Conservation (phyloP, 2,113 vertebrate species). For the Prinia subflava region DNA sequence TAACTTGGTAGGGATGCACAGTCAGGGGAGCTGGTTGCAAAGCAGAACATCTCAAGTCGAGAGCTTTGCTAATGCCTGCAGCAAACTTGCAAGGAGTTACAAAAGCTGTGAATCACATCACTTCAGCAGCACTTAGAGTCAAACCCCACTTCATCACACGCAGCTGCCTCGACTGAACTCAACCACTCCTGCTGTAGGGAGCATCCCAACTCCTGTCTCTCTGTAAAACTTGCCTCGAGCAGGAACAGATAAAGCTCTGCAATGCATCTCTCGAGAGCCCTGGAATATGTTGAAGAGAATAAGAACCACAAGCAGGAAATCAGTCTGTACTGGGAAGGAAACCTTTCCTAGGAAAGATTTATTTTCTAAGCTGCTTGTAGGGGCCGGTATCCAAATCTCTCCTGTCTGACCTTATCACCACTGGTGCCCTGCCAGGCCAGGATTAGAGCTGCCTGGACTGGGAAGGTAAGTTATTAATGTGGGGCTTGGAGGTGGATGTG, state of each 20-base stretch:
- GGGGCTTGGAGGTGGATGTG: not conserved
- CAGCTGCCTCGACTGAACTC: not conserved
- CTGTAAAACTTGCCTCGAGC: not conserved
- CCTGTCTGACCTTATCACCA: not conserved
- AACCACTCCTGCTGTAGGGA: not conserved
- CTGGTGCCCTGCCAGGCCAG: conserved; percentile 2
- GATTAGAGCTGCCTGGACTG: not conserved
- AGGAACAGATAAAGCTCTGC: not conserved
- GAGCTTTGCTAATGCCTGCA: conserved; percentile 37
- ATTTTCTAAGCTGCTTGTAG: conserved; percentile 8
- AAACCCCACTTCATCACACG: not conserved
- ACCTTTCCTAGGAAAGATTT: conserved; percentile 5
- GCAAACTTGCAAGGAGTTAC: conserved; percentile 3
- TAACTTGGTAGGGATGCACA: not conserved
- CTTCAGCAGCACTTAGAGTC: conserved; percentile 15
- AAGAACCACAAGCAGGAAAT: conserved; percentile 9
- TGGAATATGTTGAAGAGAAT: not conserved
- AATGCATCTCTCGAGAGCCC: not conserved
- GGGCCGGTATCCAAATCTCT: not conserved
- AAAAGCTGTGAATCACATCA: conserved; percentile 30
- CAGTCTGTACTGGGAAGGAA: conserved; percentile 11
- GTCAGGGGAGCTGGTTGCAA: not conserved
- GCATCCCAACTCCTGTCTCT: not conserved
- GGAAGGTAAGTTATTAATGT: not conserved
- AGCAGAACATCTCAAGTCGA: conserved; percentile 1